Base-by-base conservation (phyloP, 2,888 invertebrate species). In the Oscheius onirici region DNA sequence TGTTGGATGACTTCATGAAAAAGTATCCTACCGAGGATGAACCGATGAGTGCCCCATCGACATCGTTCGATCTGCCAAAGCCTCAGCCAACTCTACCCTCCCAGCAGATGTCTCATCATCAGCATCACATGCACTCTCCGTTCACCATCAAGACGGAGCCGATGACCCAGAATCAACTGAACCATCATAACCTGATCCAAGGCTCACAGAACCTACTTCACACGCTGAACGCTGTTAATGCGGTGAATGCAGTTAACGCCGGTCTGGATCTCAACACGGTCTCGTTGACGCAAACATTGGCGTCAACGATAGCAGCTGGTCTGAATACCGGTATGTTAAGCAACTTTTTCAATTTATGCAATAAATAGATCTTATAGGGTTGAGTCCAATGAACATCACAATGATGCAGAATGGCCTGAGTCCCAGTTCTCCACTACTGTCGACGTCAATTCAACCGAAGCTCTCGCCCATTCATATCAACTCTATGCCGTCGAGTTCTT, bases 1-100 rank as follows among this genome's bases (percentile, higher is more conserved):
- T 82, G 2, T 60, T 85, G 10, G 84, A 85, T 69, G 83, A 80
- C 24, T 77, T 75, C 61, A 79, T 85, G 69, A 76, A 76, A 24
- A 76, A 76, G 13, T 78, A 78, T 70, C 71, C 73, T 13, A 69
- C 78, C 3, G 75, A 78, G 20, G 81, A 80, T 51, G 81, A 81
- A 26, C 66, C 65, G 5, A 66, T 77, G 15, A 74, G 69, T 43
- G 72, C 70, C 46, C 67, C 74, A 15, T 61, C 76, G 26, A 60
- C 72, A 11, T 55, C 70, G 8, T 66, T 66, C n/a, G 73, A 72
- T 6, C 72, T 70, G 40, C 71, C 74, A 51, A 70, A 73, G 26
- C 68, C 72, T 5, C 57, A 74, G 49, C 26, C 61, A 13, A 46
- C 61, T 13, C 41, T 58, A 22, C 44, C 63, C 34, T 13, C 44